phyloP scores from a whole-genome alignment of 2,797 vertebrate genomes.

The Labeo calbasu region DNA sequence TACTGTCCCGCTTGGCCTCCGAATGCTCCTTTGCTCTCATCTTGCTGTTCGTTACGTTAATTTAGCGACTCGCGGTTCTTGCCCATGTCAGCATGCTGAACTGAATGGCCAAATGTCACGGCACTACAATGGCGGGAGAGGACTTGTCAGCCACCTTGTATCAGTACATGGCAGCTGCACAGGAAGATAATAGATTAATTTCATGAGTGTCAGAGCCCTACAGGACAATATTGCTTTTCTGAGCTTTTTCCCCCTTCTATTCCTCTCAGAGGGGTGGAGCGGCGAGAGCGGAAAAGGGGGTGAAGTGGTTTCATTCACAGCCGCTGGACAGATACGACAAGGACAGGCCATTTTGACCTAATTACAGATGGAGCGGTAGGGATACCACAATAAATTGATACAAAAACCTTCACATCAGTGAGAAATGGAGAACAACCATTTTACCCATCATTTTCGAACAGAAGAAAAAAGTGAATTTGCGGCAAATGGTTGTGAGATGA shows the following conservation, averaged over 20 bases:
- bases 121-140: constrained; percentile 75
- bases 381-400: constrained; percentile 54
- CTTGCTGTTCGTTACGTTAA: constrained; percentile 78
- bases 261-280: constrained; percentile 43
- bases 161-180: constrained; percentile 77
- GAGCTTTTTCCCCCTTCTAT: constrained; percentile 54
- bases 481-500: constrained; percentile 8
- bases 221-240: constrained; percentile 77
- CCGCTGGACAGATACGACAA: constrained; percentile 48
- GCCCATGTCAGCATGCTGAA: constrained; percentile 81
- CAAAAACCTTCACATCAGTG: constrained; percentile 57
- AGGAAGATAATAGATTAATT: constrained; percentile 85
- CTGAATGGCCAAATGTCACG: constrained; percentile 80
- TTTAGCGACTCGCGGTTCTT: constrained; percentile 80
- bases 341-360: constrained; percentile 57
- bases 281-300: constrained; percentile 22
- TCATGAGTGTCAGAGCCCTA: constrained; percentile 79
- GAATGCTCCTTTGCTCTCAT: constrained; percentile 69
- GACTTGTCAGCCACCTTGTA: constrained; percentile 80
- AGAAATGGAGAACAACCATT: constrained; percentile 11
- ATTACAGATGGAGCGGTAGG: constrained; percentile 42
- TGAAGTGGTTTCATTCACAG: constrained; percentile 34
- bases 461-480: background rate
- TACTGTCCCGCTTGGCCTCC: constrained; percentile 74
- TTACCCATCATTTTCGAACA: background rate